phyloP scores from a whole-genome alignment of 2,888 invertebrate genomes.

The Drosophila formosana region DNA sequence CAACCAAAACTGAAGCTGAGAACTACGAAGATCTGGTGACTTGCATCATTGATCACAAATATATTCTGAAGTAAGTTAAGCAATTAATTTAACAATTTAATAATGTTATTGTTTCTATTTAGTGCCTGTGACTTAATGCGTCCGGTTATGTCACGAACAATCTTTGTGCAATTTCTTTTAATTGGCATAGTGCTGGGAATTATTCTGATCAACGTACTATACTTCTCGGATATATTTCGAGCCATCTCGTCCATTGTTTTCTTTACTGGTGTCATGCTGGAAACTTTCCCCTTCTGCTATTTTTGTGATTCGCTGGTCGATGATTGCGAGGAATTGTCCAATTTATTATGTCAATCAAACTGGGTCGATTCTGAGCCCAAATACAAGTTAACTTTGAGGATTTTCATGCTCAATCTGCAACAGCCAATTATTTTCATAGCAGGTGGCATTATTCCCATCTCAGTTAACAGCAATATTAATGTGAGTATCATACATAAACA shows the following conservation, averaged over 20 bases:
- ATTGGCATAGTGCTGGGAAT: conserved; percentile 21
- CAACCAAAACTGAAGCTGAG: conserved; percentile 25
- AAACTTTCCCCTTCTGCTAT: conserved; percentile 71
- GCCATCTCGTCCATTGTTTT: conserved; percentile 54
- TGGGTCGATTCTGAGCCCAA: conserved; percentile 37
- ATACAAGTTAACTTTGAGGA: conserved; percentile 30
- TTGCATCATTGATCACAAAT: conserved; percentile 52
- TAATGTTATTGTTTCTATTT: background rate
- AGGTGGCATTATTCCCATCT: conserved; percentile 37
- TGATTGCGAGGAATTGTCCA: conserved; percentile 46
- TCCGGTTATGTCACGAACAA: conserved; percentile 19
- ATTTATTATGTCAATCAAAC: conserved; percentile 25
- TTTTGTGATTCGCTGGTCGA: conserved; percentile 50
- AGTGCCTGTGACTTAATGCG: conserved; percentile 40
- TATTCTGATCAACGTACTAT: conserved; percentile 18
- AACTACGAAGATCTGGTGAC: conserved; percentile 55
- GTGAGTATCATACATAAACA: conserved; percentile 26
- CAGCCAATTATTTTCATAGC: conserved; percentile 43
- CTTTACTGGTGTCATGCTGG: conserved; percentile 23
- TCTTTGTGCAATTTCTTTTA: conserved; percentile 23
- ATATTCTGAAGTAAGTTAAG: conserved; percentile 45
- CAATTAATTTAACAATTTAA: background rate
- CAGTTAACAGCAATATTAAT: conserved; percentile 51
- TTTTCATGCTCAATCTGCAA: conserved; percentile 39
- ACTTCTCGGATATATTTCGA: conserved; percentile 8